Percentiles rank a stretch among this genome's conserved stretches.
These are phyloP conservation scores for Syngnathus acus DNA, from an alignment of 2,797 vertebrate species.

Conservation along the genomic window DNA sequence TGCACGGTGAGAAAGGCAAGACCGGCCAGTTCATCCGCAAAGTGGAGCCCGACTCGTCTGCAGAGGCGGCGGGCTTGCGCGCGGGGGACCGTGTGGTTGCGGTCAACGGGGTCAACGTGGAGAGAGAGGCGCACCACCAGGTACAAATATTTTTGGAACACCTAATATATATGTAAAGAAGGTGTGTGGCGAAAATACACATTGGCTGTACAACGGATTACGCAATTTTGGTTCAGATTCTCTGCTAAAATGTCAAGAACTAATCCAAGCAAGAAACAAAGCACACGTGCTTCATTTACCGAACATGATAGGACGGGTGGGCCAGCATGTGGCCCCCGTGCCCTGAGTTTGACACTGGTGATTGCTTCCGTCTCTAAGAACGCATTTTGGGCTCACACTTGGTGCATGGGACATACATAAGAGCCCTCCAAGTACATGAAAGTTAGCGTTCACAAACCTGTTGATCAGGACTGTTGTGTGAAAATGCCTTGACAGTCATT, in stretches of 20 bases:
- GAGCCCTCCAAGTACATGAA: background rate
- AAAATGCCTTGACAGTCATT: background rate
- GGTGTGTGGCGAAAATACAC: too few species aligned
- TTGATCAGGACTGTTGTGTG: background rate
- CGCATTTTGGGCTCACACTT: background rate
- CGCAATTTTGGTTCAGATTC: too few species aligned
- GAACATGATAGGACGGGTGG: too few species aligned
- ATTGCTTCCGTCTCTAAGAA: too few species aligned
- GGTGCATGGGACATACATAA: background rate
- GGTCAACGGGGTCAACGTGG: conserved; percentile 89
- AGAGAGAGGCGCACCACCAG: conserved; percentile 93
- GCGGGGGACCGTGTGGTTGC: conserved; percentile 87
- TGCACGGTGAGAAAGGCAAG: conserved; percentile 96
- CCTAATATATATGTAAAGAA: too few species aligned
- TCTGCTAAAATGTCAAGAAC: too few species aligned
- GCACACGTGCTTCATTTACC: too few species aligned
- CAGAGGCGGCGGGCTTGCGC: conserved; percentile 82
- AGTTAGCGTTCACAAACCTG: background rate
- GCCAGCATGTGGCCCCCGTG: too few species aligned
- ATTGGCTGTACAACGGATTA: too few species aligned
- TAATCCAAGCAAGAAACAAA: too few species aligned
- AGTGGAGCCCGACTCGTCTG: conserved; percentile 85
- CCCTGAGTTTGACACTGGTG: too few species aligned
- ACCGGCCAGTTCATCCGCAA: conserved; percentile 91
- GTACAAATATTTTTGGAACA: conserved; percentile 25